Base-by-base conservation (phyloP, 2,797 vertebrate species). In the Xiphophorus birchmanni region DNA sequence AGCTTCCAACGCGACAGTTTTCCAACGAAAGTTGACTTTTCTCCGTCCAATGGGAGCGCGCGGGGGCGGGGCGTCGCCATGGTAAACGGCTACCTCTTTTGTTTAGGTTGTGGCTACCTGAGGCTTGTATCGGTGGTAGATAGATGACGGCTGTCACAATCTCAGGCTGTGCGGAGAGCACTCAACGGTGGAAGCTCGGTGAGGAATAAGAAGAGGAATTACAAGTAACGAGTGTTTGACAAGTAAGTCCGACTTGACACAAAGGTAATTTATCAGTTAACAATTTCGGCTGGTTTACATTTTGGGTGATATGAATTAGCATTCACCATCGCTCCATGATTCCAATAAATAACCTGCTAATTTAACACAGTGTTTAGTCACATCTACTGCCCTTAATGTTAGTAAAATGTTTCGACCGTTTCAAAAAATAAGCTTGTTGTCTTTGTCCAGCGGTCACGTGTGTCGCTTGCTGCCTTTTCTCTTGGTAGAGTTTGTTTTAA, bases 41-140 rank as follows among this genome's bases (percentile, higher is more conserved):
- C 26, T 4, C 63, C 71, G 45, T 0, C 95, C 94, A 95, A 95
- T 93, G 0, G 18, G 12, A 15, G 60, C 23, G 0, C 5, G 0
- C 0, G 15, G 12, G 4, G 95, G 94, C 78, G 93, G 91, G 86
- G 73, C 89, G 90, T 92, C 84, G 45, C 82, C 82, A 91, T 91
- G 88, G 94, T 78, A 81, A 92, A 52, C 21, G 45, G n/a, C 78
- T 80, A 9, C 26, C 75, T 80, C 78, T 65, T 47, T 54, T 8
- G 0, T 52, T 56, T 84, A 91, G 86, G 88, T 86, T 90, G 86
- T 77, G 74, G 80, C 52, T 44, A 67, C 54, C 72, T 85, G 79
- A 84, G 80, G 74, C 44, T 90, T 52, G 86, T 63, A 40, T 75
- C 83, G 80, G 76, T 47, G 63, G 80, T 37, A 13, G 80, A 75